Conservation (phyloP, 1,140 invertebrate genomes). For the Drosophila sproati region DNA sequence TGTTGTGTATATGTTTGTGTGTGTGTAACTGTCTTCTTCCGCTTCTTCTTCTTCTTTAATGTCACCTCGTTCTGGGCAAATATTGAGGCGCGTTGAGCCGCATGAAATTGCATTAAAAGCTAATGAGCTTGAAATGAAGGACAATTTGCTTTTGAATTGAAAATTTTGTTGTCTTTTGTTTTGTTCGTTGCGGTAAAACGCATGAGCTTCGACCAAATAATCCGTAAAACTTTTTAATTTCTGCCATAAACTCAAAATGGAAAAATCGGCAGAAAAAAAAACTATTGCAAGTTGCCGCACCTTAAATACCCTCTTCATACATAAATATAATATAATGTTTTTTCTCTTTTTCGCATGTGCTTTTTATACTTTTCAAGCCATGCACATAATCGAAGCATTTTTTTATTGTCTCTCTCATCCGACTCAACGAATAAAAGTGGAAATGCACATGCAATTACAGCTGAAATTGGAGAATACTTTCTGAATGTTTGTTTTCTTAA, state of each 20-base stretch:
- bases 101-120: slow-evolving; percentile 82
- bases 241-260: slow-evolving; percentile 25
- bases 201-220: slow-evolving; percentile 28
- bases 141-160: slow-evolving; percentile 76
- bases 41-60: background rate
- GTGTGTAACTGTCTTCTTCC: background rate
- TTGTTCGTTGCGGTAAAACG: slow-evolving; percentile 31
- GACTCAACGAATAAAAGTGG: background rate
- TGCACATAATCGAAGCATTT: too few species aligned
- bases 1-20: background rate
- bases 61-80: slow-evolving; percentile 42
- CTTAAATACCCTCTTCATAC: background rate
- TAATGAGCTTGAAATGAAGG: slow-evolving; percentile 82
- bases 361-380: too few species aligned
- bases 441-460: background rate
- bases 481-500: background rate
- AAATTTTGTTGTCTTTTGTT: slow-evolving; percentile 40
- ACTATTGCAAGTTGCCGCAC: background rate
- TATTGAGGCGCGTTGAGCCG: slow-evolving; percentile 75
- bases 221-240: slow-evolving; percentile 63
- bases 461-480: background rate
- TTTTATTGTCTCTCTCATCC: too few species aligned
- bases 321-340: background rate
- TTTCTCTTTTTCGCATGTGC: background rate
- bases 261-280: slow-evolving; percentile 6